Evolutionary conservation across 2,113 vertebrate species (phyloP).

Genomic region (Hyla sarda): DNA sequence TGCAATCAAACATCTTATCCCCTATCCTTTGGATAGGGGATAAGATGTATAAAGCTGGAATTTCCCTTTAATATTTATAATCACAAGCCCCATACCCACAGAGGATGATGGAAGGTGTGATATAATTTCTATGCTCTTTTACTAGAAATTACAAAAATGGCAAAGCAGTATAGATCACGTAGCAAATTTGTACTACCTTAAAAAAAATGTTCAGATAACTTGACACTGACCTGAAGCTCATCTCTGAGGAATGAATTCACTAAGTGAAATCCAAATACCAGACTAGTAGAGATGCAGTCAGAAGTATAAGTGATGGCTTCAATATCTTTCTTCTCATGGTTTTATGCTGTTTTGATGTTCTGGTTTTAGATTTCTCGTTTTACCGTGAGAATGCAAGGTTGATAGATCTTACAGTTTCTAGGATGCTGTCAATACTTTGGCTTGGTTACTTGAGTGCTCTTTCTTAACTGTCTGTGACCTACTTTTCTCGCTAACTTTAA

Average conservation of each 20-base stretch:
- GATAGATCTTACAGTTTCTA: constrained; percentile 30
- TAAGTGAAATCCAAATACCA: background rate
- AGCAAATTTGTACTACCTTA: background rate
- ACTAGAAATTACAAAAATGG: no score
- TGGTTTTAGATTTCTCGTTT: background rate
- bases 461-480: constrained; percentile 20
- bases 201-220: background rate
- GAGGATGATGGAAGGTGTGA: no score
- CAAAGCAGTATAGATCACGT: no score
- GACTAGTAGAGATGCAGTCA: background rate
- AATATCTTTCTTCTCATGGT: background rate
- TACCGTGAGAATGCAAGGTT: background rate
- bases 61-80: no score
- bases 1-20: no score
- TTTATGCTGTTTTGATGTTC: background rate
- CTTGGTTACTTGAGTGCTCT: background rate
- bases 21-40: no score
- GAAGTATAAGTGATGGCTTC: background rate
- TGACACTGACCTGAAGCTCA: background rate
- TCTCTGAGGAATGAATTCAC: background rate
- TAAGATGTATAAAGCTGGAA: no score
- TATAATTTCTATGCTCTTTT: no score
- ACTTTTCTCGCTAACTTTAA: constrained; percentile 20
- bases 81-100: no score
- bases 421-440: constrained; percentile 16